Percentiles rank a stretch among this genome's conserved stretches.
Conservation (phyloP, 1,140 invertebrate genomes). For the Babylonia areolata region DNA sequence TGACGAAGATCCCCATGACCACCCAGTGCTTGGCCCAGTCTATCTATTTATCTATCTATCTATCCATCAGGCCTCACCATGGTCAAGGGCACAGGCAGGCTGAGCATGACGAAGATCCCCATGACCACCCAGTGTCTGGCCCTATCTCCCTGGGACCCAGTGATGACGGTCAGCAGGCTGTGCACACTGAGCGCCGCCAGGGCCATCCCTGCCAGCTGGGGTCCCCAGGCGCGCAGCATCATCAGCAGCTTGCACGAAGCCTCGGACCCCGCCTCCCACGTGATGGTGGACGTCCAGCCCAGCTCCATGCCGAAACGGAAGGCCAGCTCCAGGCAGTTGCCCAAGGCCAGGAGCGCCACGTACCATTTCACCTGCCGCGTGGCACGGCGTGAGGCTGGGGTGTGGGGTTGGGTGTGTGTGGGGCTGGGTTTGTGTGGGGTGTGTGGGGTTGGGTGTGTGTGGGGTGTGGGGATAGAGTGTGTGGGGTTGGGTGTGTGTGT, state of each 20-base stretch:
- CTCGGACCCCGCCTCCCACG: neutral
- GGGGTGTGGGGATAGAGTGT: too few species aligned
- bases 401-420: too few species aligned
- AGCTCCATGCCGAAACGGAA: neutral
- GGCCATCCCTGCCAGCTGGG: neutral
- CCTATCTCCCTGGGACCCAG: constrained; percentile 13
- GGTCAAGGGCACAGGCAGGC: neutral
- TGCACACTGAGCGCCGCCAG: neutral
- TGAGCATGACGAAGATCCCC: neutral
- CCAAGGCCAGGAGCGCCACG: neutral
- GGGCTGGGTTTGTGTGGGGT: too few species aligned
- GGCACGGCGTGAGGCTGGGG: too few species aligned
- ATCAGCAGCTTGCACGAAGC: neutral
- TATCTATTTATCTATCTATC: too few species aligned
- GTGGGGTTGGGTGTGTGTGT: too few species aligned
- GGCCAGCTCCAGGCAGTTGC: constrained; percentile 1
- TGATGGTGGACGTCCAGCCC: neutral
- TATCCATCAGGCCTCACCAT: too few species aligned
- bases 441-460: too few species aligned
- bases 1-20: too few species aligned
- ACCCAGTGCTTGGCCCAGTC: too few species aligned
- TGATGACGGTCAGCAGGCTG: constrained; percentile 19
- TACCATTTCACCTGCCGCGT: constrained; percentile 29
- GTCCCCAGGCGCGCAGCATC: neutral
- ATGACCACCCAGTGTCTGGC: neutral